Conservation (phyloP, 2,797 vertebrate species). For the Fistularia tabacaria region DNA sequence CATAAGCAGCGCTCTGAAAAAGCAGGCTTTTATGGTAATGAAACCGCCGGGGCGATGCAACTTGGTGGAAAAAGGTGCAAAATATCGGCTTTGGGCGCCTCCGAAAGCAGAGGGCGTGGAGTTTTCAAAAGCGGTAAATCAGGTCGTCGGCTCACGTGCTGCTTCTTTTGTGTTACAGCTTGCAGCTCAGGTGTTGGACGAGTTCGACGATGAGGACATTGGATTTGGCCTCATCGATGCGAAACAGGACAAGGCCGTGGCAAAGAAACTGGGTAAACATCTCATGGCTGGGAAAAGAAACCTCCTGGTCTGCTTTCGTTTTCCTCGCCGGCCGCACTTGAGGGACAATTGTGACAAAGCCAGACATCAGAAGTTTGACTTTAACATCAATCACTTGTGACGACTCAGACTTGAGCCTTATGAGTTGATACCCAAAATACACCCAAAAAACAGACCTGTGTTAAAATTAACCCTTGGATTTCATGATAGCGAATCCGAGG, state of each 20-base stretch:
- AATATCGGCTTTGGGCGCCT: slow-evolving; percentile 9
- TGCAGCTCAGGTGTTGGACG: slow-evolving; percentile 89
- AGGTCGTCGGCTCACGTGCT: background rate
- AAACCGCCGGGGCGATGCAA: slow-evolving; percentile 30
- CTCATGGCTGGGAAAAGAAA: background rate
- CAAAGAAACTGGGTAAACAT: slow-evolving; percentile 85
- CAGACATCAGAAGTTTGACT: too few relatives aligned
- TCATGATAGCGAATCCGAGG: too few relatives aligned
- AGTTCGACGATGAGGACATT: slow-evolving; percentile 86
- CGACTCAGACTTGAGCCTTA: too few relatives aligned
- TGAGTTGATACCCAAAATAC: too few relatives aligned
- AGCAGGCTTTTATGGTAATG: slow-evolving; percentile 76
- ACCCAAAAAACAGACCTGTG: too few relatives aligned
- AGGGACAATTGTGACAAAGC: too few relatives aligned
- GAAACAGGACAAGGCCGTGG: slow-evolving; percentile 81
- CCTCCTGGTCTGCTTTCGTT: too few relatives aligned
- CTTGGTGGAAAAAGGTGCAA: slow-evolving; percentile 31
- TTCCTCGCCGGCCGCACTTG: too few relatives aligned
- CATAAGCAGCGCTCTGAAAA: slow-evolving; percentile 63
- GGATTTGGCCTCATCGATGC: slow-evolving; percentile 86
- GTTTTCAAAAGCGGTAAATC: background rate
- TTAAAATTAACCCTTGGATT: too few relatives aligned
- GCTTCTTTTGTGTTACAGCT: slow-evolving; percentile 71
- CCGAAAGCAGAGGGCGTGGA: background rate
- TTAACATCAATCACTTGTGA: too few relatives aligned